Conservation (phyloP, 2,797 vertebrate species). For the Scolopax bukidnonensis region DNA sequence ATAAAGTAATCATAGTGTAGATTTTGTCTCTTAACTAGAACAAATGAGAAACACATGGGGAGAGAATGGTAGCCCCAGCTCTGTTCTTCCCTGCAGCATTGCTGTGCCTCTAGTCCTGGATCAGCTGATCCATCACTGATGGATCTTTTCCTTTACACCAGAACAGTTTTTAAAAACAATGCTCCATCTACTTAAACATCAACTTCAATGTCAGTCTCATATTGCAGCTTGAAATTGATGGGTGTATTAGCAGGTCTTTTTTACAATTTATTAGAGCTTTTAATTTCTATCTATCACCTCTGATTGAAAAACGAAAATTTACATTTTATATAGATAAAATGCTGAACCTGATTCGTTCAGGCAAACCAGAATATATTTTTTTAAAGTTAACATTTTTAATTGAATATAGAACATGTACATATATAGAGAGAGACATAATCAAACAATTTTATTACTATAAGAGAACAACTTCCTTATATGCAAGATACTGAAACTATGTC, state of each 20-base stretch:
- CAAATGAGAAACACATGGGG: background rate
- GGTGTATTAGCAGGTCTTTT: background rate
- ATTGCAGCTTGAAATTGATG: background rate
- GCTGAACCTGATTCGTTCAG: background rate
- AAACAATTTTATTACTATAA: background rate
- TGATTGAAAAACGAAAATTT: background rate
- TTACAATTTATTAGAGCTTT: background rate
- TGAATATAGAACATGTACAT: background rate
- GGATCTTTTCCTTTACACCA: background rate
- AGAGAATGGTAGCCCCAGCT: accelerated
- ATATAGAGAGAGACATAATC: background rate
- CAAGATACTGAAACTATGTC: background rate
- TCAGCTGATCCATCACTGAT: background rate
- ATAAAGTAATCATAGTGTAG: background rate
- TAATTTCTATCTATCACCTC: background rate
- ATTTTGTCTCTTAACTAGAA: background rate
- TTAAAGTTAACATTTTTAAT: background rate
- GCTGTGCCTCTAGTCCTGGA: background rate
- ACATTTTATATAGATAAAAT: background rate
- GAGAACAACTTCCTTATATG: background rate
- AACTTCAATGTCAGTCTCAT: background rate
- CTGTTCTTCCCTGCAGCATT: accelerated
- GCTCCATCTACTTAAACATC: background rate
- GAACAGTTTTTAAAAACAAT: background rate
- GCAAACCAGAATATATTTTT: background rate